phyloP scores from a whole-genome alignment of 2,797 vertebrate species.

The Rallus crepitans region DNA sequence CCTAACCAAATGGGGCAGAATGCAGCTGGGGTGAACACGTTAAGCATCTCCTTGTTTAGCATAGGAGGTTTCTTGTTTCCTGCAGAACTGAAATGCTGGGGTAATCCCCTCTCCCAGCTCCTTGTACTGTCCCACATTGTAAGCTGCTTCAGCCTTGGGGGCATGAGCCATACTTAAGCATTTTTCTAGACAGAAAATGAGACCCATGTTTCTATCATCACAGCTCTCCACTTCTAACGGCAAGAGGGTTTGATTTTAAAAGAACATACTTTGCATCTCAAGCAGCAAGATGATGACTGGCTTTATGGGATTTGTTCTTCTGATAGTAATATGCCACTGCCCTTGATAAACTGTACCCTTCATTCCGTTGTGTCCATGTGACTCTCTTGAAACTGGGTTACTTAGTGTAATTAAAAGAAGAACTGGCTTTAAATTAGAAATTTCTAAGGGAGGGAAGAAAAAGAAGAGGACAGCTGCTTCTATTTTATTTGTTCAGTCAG shows the following conservation, averaged over 20 bases:
- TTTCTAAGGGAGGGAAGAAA: not conserved
- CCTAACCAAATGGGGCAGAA: not conserved
- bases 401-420: not conserved
- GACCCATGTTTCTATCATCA: not conserved
- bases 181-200: not conserved
- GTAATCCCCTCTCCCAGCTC: not conserved
- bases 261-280: not conserved
- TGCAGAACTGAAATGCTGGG: not conserved
- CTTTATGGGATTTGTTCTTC: not conserved
- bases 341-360: not conserved
- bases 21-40: fast-evolving
- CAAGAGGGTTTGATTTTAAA: not conserved
- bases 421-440: not conserved
- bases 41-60: not conserved
- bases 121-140: not conserved
- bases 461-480: not conserved
- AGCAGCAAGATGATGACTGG: not conserved
- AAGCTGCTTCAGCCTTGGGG: not conserved
- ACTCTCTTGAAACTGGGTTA: not conserved
- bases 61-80: not conserved
- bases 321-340: not conserved
- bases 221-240: not conserved
- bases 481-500: not conserved
- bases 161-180: not conserved
- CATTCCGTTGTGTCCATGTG: not conserved